Percentiles rank a stretch among this genome's conserved stretches.
These are phyloP conservation scores for Vanacampus margaritifer DNA, from an alignment of 2,113 vertebrate genomes.

Conservation along the genomic window DNA sequence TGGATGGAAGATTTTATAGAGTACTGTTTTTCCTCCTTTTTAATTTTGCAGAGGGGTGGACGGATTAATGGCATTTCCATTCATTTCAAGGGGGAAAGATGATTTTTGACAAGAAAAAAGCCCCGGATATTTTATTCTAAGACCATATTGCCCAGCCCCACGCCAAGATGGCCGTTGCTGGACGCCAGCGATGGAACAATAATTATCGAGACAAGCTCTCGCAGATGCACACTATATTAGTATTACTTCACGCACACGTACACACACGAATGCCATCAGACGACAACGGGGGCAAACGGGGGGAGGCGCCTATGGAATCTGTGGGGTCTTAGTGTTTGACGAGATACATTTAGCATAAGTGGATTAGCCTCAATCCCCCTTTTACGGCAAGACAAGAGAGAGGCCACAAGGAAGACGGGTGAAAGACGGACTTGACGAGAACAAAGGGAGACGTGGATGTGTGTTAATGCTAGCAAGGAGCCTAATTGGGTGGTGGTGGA, in stretches of 20 bases:
- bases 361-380: constrained; percentile 72
- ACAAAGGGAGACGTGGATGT: constrained; percentile 41
- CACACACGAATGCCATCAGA: constrained; percentile 47
- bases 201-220: constrained; percentile 49
- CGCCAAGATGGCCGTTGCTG: constrained; percentile 9
- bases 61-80: neutral
- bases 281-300: constrained; percentile 48
- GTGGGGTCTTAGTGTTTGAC: constrained; percentile 66
- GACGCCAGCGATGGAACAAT: constrained; percentile 50
- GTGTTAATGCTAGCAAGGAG: constrained; percentile 26
- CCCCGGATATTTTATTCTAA: neutral
- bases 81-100: neutral
- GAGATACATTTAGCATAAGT: constrained; percentile 72
- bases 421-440: constrained; percentile 19
- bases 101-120: neutral
- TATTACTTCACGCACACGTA: constrained; percentile 19
- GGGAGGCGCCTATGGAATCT: constrained; percentile 62
- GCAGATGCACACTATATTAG: constrained; percentile 48
- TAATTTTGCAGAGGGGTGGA: neutral
- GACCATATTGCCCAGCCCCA: neutral
- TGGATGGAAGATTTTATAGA: no score
- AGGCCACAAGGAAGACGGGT: constrained; percentile 27
- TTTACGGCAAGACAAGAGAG: constrained; percentile 40
- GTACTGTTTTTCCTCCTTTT: no score
- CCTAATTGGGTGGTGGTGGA: constrained; percentile 24